These are phyloP conservation scores for Perizoma affinitatum DNA, from an alignment of 2,888 invertebrate species.

Conservation along the genomic window DNA sequence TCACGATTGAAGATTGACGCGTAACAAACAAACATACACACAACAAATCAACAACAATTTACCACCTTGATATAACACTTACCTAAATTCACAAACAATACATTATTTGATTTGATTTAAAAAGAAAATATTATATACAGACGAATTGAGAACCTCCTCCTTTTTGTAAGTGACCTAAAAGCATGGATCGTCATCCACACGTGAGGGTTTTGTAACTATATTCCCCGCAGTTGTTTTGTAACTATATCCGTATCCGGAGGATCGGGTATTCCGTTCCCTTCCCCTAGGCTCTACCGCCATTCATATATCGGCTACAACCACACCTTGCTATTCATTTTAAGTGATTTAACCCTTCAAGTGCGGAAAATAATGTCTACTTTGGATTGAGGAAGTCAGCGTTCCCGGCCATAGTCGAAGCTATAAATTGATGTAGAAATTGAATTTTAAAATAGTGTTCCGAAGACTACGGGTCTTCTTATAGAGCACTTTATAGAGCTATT, in stretches of 20 bases:
- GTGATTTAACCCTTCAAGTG: constrained; percentile 16
- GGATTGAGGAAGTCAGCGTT: constrained; percentile 8
- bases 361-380: constrained; percentile 25
- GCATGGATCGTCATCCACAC: not conserved
- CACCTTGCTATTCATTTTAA: constrained; percentile 11
- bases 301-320: constrained; percentile 27
- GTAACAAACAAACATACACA: not conserved
- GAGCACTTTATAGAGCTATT: constrained; percentile 27
- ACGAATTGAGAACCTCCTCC: too few relatives aligned
- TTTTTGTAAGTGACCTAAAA: not conserved
- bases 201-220: too few relatives aligned
- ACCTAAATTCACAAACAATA: too few relatives aligned
- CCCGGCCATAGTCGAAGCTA: constrained; percentile 21
- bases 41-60: too few relatives aligned
- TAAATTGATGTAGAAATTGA: constrained; percentile 39
- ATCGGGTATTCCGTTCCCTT: constrained; percentile 33
- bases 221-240: constrained; percentile 16
- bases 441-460: constrained; percentile 34
- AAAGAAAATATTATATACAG: too few relatives aligned
- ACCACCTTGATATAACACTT: too few relatives aligned
- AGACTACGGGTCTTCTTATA: constrained; percentile 21
- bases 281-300: constrained; percentile 27
- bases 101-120: too few relatives aligned
- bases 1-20: not conserved
- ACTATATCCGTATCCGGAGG: constrained; percentile 22